Conservation (phyloP, 2,888 invertebrate species). For the Cynaeus angustus region DNA sequence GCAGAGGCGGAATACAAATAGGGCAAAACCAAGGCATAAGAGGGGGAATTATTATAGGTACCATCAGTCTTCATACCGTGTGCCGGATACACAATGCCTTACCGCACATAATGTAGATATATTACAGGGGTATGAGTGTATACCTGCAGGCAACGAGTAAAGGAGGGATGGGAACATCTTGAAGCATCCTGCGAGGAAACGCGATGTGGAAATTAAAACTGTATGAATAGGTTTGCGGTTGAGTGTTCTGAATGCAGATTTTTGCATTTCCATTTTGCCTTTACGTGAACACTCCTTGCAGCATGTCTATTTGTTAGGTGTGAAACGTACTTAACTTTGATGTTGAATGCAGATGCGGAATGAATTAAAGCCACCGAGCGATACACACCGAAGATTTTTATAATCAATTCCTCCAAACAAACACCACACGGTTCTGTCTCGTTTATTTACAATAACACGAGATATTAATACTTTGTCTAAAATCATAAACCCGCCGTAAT, state of each 20-base stretch:
- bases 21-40: constrained; percentile 24
- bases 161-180: constrained; percentile 28
- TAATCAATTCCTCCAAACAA: no score
- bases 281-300: not conserved
- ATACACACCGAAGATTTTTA: no score
- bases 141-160: constrained; percentile 26
- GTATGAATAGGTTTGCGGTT: constrained; percentile 29
- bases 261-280: constrained; percentile 9
- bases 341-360: not conserved
- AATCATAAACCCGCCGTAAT: constrained; percentile 16
- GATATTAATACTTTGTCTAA: no score
- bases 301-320: constrained; percentile 17
- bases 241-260: constrained; percentile 31
- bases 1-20: constrained; percentile 44
- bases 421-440: no score
- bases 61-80: constrained; percentile 56
- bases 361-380: no score
- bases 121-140: constrained; percentile 46
- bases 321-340: constrained; percentile 21
- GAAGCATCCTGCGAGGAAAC: no score
- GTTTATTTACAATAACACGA: no score
- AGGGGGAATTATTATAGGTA: constrained; percentile 50
- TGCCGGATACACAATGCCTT: constrained; percentile 52
- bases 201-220: constrained; percentile 42
- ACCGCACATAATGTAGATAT: constrained; percentile 55